phyloP scores from a whole-genome alignment of 1,140 invertebrate species.

The roundworm (Caenorhabditis elegans) region DNA sequence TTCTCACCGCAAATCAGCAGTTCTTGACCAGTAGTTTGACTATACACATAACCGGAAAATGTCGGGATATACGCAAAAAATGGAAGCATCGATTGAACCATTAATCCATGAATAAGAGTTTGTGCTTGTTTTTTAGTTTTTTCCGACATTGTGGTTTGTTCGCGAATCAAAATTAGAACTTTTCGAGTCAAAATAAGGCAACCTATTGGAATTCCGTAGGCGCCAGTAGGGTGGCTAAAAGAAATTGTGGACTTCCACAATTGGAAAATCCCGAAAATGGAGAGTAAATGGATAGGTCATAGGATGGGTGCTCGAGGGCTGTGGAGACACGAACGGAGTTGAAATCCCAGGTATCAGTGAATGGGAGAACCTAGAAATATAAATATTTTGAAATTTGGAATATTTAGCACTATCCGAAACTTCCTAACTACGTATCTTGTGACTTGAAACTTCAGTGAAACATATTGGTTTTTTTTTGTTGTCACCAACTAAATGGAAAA shows the following conservation, averaged over 20 bases:
- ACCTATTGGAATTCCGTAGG: neutral
- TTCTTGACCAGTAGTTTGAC: neutral
- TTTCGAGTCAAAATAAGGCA: neutral
- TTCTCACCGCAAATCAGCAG: neutral
- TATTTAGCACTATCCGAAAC: too few relatives aligned
- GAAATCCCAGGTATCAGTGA: neutral
- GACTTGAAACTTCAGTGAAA: too few relatives aligned
- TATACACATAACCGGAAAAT: neutral
- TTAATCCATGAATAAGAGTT: neutral
- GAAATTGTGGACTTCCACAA: neutral
- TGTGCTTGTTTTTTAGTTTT: slow-evolving; percentile 17
- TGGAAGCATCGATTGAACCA: neutral
- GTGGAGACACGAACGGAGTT: neutral
- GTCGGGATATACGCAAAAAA: neutral
- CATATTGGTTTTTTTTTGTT: too few relatives aligned
- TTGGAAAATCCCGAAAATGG: neutral
- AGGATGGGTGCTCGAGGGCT: neutral
- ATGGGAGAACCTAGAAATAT: neutral
- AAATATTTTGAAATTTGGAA: too few relatives aligned
- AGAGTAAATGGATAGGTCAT: neutral
- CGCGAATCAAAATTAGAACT: neutral
- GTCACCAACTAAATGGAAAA: too few relatives aligned
- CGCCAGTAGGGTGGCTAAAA: neutral
- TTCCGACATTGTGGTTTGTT: neutral
- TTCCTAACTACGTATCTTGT: too few relatives aligned